Base-by-base conservation (phyloP, 1,140 invertebrate genomes). In the Trigoniulus corallinus region DNA sequence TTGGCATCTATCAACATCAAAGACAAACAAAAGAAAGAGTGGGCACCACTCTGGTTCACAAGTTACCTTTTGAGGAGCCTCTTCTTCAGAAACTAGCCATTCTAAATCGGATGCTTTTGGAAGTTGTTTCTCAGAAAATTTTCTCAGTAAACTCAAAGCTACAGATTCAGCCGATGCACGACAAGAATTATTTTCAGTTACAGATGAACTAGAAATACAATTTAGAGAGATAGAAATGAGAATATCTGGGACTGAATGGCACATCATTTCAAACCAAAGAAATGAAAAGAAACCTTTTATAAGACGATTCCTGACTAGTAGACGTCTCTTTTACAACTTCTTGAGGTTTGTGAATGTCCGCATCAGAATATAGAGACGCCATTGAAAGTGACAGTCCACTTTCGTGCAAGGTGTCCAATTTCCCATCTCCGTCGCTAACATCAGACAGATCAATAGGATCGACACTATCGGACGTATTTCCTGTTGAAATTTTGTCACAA, bases 51-150 rank as follows among this genome's bases (percentile, higher is more conserved):
- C 22, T 18, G 10, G 13, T 18, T 22, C 26, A 47, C 13, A 47
- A n/a, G 25, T 25, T 26, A 77, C 76, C 56, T 74, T 71, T 63
- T 88, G 84, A 12, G 83, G 82, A 2, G 75, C 80, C 61, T 88
- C 83, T 56, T 77, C 65, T 62, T 88, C 84, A 0, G 81, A 80
- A 0, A 88, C 81, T 2, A 88, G 65, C 84, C 84, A 88, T 50
- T 82, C 73, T n/a, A 88, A 64, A 48, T 87, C 83, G 2, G 80
- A 82, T 15, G 82, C 80, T 54, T 78, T 74, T 0, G 84, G 84
- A 42, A 88, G 63, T 52, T 84, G 79, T 55, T 81, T 79, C 53
- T 84, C 79, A 53, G 74, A 81, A 62, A 87, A 87, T 57, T 76
- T 77, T 50, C 77, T 79, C 37, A 88, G 75, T 1, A 88, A 62